A percentile compares a stretch with the other conserved stretches of the same genome.
phyloP scores from a whole-genome alignment of 2,113 vertebrate species.

The Poeciliopsis retropinna region DNA sequence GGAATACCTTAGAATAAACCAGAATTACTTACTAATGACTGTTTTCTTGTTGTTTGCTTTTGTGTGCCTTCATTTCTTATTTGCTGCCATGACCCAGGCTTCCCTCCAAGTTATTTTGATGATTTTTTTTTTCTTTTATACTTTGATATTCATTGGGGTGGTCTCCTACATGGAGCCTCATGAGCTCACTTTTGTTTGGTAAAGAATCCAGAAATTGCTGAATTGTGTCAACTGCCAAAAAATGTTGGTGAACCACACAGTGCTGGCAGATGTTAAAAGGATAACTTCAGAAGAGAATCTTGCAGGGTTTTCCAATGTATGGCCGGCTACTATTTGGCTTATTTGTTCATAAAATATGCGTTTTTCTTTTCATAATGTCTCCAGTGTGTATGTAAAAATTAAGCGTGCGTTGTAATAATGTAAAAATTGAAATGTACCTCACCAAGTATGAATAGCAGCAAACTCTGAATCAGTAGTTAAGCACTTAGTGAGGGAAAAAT shows the following conservation, averaged over 20 bases:
- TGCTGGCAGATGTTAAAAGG: neutral
- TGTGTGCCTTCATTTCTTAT: neutral
- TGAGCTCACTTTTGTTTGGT: neutral
- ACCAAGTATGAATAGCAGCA: conserved; percentile 1
- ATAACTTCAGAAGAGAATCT: neutral
- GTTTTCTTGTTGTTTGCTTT: neutral
- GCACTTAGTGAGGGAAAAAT: conserved; percentile 22
- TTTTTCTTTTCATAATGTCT: neutral
- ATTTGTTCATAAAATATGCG: neutral
- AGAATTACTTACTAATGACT: neutral
- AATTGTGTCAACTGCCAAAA: neutral
- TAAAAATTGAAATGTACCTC: neutral
- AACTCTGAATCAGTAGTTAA: conserved; percentile 3
- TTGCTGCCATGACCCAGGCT: neutral
- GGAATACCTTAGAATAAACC: neutral
- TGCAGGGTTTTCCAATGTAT: neutral
- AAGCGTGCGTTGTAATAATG: neutral
- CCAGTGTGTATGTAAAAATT: neutral
- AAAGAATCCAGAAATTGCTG: neutral
- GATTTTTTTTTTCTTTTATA: neutral
- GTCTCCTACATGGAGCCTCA: neutral
- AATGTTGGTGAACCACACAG: neutral
- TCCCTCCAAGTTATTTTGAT: neutral
- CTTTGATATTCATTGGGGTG: neutral
- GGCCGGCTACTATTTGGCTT: neutral